These are phyloP conservation scores for Pterocles gutturalis DNA, from an alignment of 2,113 vertebrate genomes.

Conservation along the genomic window DNA sequence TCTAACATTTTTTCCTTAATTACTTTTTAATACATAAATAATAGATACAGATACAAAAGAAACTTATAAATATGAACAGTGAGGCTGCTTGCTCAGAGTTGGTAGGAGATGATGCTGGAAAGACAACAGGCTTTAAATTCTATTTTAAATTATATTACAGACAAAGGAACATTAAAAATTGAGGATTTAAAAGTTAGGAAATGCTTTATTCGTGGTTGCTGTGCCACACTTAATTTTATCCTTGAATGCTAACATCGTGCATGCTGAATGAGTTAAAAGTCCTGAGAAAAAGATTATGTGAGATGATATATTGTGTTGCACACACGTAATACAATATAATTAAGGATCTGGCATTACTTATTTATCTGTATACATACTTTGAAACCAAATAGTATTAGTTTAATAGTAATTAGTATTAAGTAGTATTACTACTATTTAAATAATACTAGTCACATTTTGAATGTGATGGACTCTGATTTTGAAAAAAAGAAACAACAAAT, in stretches of 20 bases:
- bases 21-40: background rate
- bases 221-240: background rate
- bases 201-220: background rate
- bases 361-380: background rate
- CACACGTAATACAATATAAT: fast-evolving
- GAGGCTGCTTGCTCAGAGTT: background rate
- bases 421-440: background rate
- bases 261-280: background rate
- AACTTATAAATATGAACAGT: background rate
- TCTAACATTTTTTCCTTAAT: background rate
- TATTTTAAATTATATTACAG: background rate
- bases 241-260: background rate
- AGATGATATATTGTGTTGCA: background rate
- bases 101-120: background rate
- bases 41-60: background rate
- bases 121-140: background rate
- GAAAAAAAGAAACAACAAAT: background rate
- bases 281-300: background rate
- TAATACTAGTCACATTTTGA: background rate
- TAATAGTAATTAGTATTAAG: background rate
- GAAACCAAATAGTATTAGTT: background rate
- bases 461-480: background rate
- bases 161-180: background rate
- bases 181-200: background rate
- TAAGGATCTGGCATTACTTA: background rate